Conservation (phyloP, 2,113 vertebrate genomes). For the Rhynchopsitta pachyrhyncha region DNA sequence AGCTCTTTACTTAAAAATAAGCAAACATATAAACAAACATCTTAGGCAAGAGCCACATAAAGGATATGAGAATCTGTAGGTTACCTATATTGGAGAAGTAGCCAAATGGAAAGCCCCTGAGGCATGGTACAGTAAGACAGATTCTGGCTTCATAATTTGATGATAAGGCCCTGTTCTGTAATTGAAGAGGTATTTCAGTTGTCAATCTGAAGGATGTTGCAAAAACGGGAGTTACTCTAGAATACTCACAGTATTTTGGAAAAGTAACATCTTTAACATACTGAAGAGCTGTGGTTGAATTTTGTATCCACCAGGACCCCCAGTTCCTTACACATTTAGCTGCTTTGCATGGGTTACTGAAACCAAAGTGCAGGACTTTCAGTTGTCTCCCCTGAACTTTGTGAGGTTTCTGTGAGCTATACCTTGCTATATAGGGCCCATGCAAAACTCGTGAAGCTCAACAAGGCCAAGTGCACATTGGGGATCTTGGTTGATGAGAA, state of each 20-base stretch:
- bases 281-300: neutral
- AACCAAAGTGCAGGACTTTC: neutral
- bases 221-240: neutral
- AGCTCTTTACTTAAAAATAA: neutral
- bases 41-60: neutral
- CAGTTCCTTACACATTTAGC: neutral
- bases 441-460: neutral
- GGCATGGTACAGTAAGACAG: neutral
- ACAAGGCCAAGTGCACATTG: neutral
- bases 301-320: neutral
- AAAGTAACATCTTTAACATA: neutral
- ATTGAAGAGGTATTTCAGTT: neutral
- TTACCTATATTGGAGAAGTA: neutral
- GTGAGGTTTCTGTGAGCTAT: neutral
- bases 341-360: neutral
- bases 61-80: neutral
- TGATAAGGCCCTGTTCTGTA: neutral
- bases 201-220: neutral
- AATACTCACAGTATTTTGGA: neutral
- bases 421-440: neutral
- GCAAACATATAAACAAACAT: neutral
- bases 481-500: neutral
- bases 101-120: neutral
- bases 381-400: neutral
- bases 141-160: neutral